These are phyloP conservation scores for Oncorhynchus masou DNA, from an alignment of 2,113 vertebrate genomes.

Conservation along the genomic window DNA sequence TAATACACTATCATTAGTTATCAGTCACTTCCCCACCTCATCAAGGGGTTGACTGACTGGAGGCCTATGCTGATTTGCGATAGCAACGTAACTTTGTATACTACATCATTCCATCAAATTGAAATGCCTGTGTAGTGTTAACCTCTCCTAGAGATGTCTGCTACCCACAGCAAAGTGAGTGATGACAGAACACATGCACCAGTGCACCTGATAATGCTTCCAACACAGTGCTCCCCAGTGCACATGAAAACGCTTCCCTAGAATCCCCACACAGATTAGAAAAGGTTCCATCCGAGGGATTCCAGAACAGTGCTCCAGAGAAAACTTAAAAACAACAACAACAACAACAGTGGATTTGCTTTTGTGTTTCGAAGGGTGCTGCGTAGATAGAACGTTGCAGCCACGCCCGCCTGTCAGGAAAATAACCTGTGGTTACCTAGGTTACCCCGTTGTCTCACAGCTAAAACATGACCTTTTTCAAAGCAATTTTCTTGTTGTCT, in stretches of 20 bases:
- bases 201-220: conserved; percentile 65
- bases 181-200: conserved; percentile 66
- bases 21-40: neutral
- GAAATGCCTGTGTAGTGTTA: conserved; percentile 39
- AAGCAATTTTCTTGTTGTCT: too few species aligned
- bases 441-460: too few species aligned
- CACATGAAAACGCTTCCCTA: conserved; percentile 58
- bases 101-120: conserved; percentile 62
- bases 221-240: conserved; percentile 35
- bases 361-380: neutral
- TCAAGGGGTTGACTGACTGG: neutral
- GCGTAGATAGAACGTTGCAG: too few species aligned
- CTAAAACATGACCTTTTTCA: too few species aligned
- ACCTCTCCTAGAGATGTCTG: conserved; percentile 37
- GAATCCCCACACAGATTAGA: conserved; percentile 62
- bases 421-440: too few species aligned
- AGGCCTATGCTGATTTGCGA: too few species aligned
- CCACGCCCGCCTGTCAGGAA: too few species aligned
- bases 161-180: conserved; percentile 53
- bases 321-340: conserved; percentile 52
- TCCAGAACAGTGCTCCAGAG: conserved; percentile 61
- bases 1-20: neutral
- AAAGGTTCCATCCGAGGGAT: conserved; percentile 64
- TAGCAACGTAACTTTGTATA: neutral
- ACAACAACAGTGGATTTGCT: conserved; percentile 29